Conservation (phyloP, 2,888 invertebrate genomes). For the Amaurobius ferox region DNA sequence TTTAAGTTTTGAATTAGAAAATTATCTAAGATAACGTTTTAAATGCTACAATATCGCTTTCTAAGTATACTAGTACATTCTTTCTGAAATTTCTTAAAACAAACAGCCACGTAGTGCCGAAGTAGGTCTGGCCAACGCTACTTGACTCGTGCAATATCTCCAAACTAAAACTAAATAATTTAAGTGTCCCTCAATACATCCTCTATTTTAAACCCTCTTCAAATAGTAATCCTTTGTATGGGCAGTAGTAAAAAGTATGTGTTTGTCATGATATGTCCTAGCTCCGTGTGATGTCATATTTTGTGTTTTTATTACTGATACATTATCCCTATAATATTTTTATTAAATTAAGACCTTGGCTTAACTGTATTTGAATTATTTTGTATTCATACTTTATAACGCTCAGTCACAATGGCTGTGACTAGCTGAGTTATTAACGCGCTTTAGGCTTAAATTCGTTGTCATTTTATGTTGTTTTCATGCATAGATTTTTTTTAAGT, state of each 20-base stretch:
- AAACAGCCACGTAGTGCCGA: slow-evolving; percentile 45
- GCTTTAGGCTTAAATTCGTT: slow-evolving; percentile 43
- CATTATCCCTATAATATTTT: slow-evolving; percentile 51
- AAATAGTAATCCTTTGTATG: slow-evolving; percentile 54
- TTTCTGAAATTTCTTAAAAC: slow-evolving; percentile 1
- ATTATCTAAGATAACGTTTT: too few species aligned
- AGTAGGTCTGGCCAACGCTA: slow-evolving; percentile 67
- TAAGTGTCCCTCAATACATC: not conserved
- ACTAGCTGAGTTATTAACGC: slow-evolving; percentile 27
- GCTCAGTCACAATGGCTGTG: slow-evolving; percentile 51
- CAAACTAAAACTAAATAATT: too few species aligned
- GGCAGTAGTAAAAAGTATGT: slow-evolving; percentile 70
- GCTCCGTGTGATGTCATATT: slow-evolving; percentile 73
- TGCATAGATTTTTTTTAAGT: slow-evolving; percentile 38
- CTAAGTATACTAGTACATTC: not conserved
- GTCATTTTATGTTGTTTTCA: slow-evolving; percentile 35
- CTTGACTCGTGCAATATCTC: slow-evolving; percentile 9
- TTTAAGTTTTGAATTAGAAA: too few species aligned
- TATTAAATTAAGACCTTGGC: slow-evolving; percentile 60
- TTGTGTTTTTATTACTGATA: slow-evolving; percentile 70
- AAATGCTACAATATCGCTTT: too few species aligned
- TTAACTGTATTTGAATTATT: slow-evolving; percentile 53
- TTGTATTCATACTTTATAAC: slow-evolving; percentile 39
- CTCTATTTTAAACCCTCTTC: slow-evolving; percentile 7
- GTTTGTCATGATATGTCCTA: slow-evolving; percentile 72